Evolutionary conservation across 2,888 invertebrate species (phyloP), one percentile per base, ranked within the genome.

Genomic region (Plemyria rubiginata): DNA sequence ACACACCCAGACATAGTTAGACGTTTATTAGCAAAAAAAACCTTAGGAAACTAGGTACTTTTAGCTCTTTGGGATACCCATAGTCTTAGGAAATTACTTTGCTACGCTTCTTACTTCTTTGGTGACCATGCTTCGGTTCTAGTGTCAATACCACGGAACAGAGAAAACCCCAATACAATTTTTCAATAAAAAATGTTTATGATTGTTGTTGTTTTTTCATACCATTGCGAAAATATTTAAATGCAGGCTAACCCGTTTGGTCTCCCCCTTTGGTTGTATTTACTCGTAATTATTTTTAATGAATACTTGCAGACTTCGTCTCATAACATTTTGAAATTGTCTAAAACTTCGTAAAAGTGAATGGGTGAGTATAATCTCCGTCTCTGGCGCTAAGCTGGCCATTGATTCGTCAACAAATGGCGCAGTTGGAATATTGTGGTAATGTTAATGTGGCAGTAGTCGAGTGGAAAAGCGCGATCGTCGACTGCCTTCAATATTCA

Each of bases 401-500:
- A 64, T 60, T 65, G 70, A 64, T 67, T 70, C 67, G 65, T 67
- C 65, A 55, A 81, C 78, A 82, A 81, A 84, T 81, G 76, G 75
- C 72, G 78, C 78, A 77, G 80, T 80, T 66, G 66, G 80, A 80
- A 78, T 84, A 81, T 84, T 82, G 81, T 82, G 76, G 74, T 73
- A 74, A 81, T 79, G 78, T 78, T 83, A 83, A 84, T 80, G 79
- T 74, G 75, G 73, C 78, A 73, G 75, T 74, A 77, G 72, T 70
- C 66, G 72, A 72, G 78, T 72, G 81, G 79, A 80, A 78, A 78
- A 75, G 80, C 74, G 75, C 70, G 76, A 73, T 74, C 74, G 60
- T 65, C 77, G 78, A 76, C 75, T 75, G 73, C 71, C 81, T 84
- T 89, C 84, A 87, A 90, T 90, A 90, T 90, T 88, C 90, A 90